Conservation (phyloP, 2,113 vertebrate genomes). For the Cyrtonyx montezumae region DNA sequence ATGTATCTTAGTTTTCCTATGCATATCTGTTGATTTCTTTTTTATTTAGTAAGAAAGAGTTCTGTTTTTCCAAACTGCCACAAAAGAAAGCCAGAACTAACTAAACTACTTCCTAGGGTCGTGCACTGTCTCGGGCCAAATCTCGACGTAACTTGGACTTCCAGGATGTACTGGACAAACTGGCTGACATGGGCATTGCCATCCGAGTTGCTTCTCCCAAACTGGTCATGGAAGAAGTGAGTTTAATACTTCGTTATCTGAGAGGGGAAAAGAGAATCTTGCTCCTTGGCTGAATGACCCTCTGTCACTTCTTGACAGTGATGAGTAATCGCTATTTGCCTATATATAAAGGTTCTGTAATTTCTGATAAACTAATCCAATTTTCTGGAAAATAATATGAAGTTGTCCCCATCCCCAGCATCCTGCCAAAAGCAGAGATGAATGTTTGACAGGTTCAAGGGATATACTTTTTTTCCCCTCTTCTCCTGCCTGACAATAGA, state of each 20-base stretch:
- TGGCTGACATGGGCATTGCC: constrained; percentile 96
- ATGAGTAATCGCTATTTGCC: background rate
- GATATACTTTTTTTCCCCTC: background rate
- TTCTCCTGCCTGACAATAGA: background rate
- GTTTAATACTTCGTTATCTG: background rate
- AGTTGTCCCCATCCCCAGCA: background rate
- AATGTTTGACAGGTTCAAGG: background rate
- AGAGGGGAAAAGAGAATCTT: background rate
- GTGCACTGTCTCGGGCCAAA: constrained; percentile 94
- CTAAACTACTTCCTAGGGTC: constrained; percentile 81
- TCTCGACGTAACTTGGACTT: constrained; percentile 97
- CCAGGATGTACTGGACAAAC: constrained; percentile 96
- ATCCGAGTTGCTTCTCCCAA: constrained; percentile 98
- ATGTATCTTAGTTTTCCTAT: background rate
- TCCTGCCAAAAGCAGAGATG: background rate
- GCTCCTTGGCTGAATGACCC: background rate
- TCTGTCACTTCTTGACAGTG: background rate
- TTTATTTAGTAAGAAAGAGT: background rate
- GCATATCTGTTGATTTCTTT: background rate
- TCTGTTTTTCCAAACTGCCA: background rate
- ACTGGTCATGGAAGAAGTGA: constrained; percentile 98
- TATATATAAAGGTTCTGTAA: background rate
- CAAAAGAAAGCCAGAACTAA: background rate
- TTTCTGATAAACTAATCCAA: background rate
- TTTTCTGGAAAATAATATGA: background rate